These are phyloP conservation scores for Scelioninae gen. 1 DNA, from an alignment of 2,888 invertebrate genomes.

Conservation along the genomic window DNA sequence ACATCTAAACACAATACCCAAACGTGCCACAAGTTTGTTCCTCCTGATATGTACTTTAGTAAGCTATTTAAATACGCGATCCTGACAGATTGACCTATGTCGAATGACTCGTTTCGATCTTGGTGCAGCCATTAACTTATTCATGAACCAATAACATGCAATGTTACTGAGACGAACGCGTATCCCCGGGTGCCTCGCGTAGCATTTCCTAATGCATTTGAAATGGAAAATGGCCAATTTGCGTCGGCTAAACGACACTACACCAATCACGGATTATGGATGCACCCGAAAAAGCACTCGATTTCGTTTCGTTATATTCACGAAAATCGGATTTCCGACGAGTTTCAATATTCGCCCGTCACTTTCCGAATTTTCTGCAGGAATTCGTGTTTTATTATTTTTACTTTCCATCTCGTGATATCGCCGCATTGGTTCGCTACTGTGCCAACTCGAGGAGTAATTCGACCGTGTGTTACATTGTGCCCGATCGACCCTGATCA, in stretches of 20 bases:
- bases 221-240: conserved; percentile 72
- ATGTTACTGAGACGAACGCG: conserved; percentile 70
- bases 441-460: conserved; percentile 58
- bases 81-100: conserved; percentile 71
- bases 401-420: conserved; percentile 59
- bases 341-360: conserved; percentile 68
- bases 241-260: conserved; percentile 70
- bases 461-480: conserved; percentile 60
- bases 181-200: conserved; percentile 47
- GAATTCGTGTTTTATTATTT: conserved; percentile 58
- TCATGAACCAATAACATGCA: conserved; percentile 75
- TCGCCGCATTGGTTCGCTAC: conserved; percentile 48
- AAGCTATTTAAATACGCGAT: too few species aligned
- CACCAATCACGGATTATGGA: conserved; percentile 69
- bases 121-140: conserved; percentile 72
- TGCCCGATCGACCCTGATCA: conserved; percentile 43
- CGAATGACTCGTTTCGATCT: conserved; percentile 72
- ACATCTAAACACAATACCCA: too few species aligned
- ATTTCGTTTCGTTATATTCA: conserved; percentile 63
- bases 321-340: conserved; percentile 67
- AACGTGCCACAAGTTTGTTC: too few species aligned
- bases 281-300: conserved; percentile 63
- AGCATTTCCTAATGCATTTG: conserved; percentile 68
- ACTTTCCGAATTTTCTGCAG: conserved; percentile 61
- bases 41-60: too few species aligned